Evolutionary conservation across 2,113 vertebrate genomes (phyloP), one percentile per base, ranked within the genome.

Genomic region (Seriola dumerili): DNA sequence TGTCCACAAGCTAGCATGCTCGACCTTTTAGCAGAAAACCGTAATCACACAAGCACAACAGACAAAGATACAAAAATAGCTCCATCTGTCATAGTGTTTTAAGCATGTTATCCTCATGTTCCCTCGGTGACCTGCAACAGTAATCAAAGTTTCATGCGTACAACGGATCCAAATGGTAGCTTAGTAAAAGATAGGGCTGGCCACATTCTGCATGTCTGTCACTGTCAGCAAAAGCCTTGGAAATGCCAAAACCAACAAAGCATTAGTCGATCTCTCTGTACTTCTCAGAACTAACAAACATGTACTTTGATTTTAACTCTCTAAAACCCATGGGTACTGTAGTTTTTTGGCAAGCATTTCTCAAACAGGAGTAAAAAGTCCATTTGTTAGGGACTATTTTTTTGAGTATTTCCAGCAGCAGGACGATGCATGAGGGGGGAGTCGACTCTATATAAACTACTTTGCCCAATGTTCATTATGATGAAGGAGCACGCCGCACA

Each of bases 121-220:
- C 21, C 25, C 66, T 50, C 50, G 7, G 36, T 48, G 57, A 8
- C 32, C 23, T 32, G 68, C 36, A 21, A 6, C 5, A n/a, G 29
- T 32, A 23, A 76, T 80, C 48, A 68, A 76, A 74, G 29, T 88
- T 80, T 74, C 7, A 81, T 77, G 57, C 11, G 21, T 8, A 13
- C 38, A 48, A 32, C 17, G 16, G 5, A 0, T 52, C 16, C 73
- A 73, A 55, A 54, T 59, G 19, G 29, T 50, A 81, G 40, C 29
- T 73, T 79, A 10, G 63, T 21, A 42, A 65, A 65, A 34, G 17
- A 10, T 21, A 4, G 21, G 16, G 21, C 23, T 29, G 21, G 8
- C 3, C 19, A 0, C 32, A 4, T 48, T 19, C 13, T 32, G 6
- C 9, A 44, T 8, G 52, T 11, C 21, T n/a, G 21, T 48, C 13